Evolutionary conservation across 2,113 vertebrate species (phyloP), one percentile per base, ranked within the genome.

Genomic region (Microcebus lehilahytsara): DNA sequence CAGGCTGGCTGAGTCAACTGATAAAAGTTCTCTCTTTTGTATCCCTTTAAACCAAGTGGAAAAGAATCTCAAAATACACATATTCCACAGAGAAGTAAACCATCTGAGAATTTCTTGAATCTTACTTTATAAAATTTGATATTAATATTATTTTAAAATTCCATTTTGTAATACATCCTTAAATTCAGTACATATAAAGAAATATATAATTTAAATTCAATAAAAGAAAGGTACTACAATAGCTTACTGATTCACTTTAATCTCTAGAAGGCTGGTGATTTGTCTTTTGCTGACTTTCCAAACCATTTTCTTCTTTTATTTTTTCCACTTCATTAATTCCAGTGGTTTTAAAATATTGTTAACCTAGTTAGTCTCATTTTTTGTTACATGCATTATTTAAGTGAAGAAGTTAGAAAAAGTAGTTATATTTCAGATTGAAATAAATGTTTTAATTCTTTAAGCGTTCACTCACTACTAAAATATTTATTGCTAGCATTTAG

Each of bases 361-460:
- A 96, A 34, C 20, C 0, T 75, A 91, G 85, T 91, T 97, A 85
- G 13, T 71, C 22, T 51, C 22, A 53, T 69, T 95, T 91, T 16
- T 95, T 92, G 22, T 94, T 95, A 60, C 12, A 27, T 91, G 12
- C n/a, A 77, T 5, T 69, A 81, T 40, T 96, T 86, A 96, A 27
- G 81, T 80, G 42, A 97, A 75, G 25, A 89, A 42, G 34, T 81
- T 93, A 96, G 86, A 32, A 71, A 95, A 81, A 5, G 17, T 79
- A n/a, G 93, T 25, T 92, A 7, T 83, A 94, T 95, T 96, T 91
- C 64, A 87, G 12, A 42, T 0, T 51, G 81, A 42, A 96, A 94
- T 64, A 56, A 23, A 93, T 89, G n/a, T 91, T 97, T 96, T 83
- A 94, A 72, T 60, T 96, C 85, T 93, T 96, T 51, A 97, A 97